phyloP scores from a whole-genome alignment of 2,888 invertebrate genomes.

The Clunio marinus region DNA sequence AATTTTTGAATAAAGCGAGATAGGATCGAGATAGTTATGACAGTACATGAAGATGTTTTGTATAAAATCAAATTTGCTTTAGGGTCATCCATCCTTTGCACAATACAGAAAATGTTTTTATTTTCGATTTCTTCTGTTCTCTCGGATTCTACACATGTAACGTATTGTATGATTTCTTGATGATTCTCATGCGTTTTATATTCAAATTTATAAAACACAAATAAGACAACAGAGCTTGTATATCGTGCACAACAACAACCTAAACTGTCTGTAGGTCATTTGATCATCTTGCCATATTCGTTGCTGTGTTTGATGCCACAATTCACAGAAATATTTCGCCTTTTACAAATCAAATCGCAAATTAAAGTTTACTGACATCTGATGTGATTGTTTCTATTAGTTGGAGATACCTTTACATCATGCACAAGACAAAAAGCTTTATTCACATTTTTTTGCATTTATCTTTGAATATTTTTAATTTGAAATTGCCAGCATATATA shows the following conservation, averaged over 20 bases:
- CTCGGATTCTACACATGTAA: neutral
- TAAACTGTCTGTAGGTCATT: neutral
- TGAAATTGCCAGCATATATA: constrained; percentile 15
- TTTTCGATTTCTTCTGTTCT: neutral
- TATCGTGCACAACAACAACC: neutral
- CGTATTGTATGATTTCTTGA: too few relatives aligned
- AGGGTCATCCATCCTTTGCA: too few relatives aligned
- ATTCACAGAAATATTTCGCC: neutral
- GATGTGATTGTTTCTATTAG: neutral
- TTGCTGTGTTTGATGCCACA: too few relatives aligned
- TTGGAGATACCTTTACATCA: neutral
- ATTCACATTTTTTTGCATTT: neutral
- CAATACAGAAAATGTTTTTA: neutral
- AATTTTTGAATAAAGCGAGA: too few relatives aligned
- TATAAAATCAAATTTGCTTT: too few relatives aligned
- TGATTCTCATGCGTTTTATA: neutral
- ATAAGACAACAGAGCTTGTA: too few relatives aligned
- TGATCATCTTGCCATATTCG: neutral
- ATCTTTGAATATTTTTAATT: neutral
- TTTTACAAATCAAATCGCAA: neutral
- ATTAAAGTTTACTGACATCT: constrained; percentile 3
- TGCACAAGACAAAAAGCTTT: neutral
- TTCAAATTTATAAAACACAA: neutral
- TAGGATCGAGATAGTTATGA: too few relatives aligned
- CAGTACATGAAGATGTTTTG: too few relatives aligned